Evolutionary conservation across 2,113 vertebrate species (phyloP), one percentile per base, ranked within the genome.

Genomic region (Sylvia atricapilla): DNA sequence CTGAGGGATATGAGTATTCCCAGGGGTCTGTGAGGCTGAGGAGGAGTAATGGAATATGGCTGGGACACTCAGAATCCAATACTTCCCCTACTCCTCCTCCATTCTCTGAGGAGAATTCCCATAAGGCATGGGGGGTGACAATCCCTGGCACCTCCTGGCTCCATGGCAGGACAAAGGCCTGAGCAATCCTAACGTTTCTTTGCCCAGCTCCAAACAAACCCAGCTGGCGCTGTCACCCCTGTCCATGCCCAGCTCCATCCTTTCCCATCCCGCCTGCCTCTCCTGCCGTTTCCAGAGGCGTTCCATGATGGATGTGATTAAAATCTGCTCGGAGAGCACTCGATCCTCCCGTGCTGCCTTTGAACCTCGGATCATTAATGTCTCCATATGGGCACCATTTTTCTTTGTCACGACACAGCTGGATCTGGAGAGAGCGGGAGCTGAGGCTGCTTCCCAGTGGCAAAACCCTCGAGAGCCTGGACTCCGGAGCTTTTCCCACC

Each of bases 341-440:
- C 28, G 64, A 84, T 92, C 93, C 94, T 81, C 41, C 92, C 14
- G 7, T 87, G 93, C 94, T 88, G 81, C 47, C 93, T 95, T 89
- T 84, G 90, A 97, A 94, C 88, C 83, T 81, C 85, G 31, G 64
- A 94, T 93, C 96, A 86, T 89, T 96, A 72, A 81, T 44, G 88
- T 47, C 92, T 96, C 95, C 94, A 94, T 85, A 86, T 93, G 96
- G 95, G 73, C 90, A 95, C 85, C 93, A 92, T 96, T 96, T 96
- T 77, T 97, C 80, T 95, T 84, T 94, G 95, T 95, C 96, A 94
- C 4, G 8, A 59, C 3, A 1, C 96, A 94, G 95, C 81, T 95
- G 87, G 60, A 87, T 79, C 67, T 44, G 53, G 39, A 75, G 68
- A 77, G 86, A 85, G 67, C 10, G 2, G 75, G 90, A 73, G 80